Conservation (phyloP, 2,888 invertebrate species). For the Pristionchus japonicus region DNA sequence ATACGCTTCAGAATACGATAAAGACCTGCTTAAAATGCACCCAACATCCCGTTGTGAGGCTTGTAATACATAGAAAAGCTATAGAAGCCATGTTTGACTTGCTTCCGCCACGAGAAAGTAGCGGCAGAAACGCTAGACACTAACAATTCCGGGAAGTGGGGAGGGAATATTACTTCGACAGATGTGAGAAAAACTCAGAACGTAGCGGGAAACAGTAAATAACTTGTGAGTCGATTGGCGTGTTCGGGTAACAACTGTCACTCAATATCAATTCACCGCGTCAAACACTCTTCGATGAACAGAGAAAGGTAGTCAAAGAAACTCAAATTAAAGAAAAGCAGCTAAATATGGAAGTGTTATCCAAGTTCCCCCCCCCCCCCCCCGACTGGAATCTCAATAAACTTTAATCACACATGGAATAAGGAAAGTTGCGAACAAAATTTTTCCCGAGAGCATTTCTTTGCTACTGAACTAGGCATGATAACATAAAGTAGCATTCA, state of each 20-base stretch:
- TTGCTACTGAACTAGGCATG: too few relatives aligned
- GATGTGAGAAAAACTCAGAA: background rate
- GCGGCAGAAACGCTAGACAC: background rate
- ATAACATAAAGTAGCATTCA: background rate
- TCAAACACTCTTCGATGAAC: background rate
- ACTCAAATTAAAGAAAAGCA: too few relatives aligned
- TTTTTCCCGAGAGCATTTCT: too few relatives aligned
- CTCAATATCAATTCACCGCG: background rate
- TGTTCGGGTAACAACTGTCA: background rate
- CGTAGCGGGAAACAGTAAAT: background rate
- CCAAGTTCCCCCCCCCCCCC: too few relatives aligned
- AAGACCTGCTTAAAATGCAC: too few relatives aligned
- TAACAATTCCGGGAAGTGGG: background rate
- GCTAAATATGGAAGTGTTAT: too few relatives aligned
- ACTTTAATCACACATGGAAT: too few relatives aligned
- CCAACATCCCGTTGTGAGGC: too few relatives aligned
- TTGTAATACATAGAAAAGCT: background rate
- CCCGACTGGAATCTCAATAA: too few relatives aligned
- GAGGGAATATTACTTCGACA: background rate
- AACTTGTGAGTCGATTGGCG: background rate
- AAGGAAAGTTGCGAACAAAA: too few relatives aligned
- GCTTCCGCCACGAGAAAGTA: background rate
- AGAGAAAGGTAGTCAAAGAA: background rate
- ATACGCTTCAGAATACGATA: too few relatives aligned
- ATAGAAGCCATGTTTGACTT: background rate